Conservation (phyloP, 2,797 vertebrate genomes). For the Coreius guichenoti region DNA sequence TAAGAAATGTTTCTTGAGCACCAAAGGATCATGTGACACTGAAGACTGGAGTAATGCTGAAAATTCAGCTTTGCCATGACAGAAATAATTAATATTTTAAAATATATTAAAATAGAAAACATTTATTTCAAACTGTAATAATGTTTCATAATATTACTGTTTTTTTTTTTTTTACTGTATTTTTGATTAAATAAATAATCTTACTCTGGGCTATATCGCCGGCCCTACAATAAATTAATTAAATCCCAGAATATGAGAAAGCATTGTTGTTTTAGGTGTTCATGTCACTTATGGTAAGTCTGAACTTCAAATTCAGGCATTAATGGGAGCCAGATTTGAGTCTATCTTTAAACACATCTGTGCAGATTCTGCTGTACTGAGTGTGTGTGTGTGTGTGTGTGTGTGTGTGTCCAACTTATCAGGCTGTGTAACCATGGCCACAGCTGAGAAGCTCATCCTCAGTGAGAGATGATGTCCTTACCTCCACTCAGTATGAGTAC, state of each 20-base stretch:
- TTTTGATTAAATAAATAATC: not conserved
- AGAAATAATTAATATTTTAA: not conserved
- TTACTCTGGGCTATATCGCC: not conserved
- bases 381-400: not conserved
- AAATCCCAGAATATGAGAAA: not conserved
- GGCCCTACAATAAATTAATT: not conserved
- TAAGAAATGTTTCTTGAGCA: not conserved
- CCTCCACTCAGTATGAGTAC: slow-evolving; percentile 14
- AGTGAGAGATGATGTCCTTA: slow-evolving; percentile 20
- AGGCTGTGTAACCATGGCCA: slow-evolving; percentile 32
- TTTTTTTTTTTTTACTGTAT: not conserved
- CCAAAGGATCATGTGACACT: not conserved
- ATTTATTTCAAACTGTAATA: not conserved
- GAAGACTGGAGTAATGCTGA: not conserved
- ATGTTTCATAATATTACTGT: not conserved
- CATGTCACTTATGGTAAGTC: not conserved
- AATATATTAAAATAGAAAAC: not conserved
- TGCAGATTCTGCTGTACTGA: not conserved
- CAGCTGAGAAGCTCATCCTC: slow-evolving; percentile 29
- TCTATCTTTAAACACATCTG: slow-evolving; percentile 17
- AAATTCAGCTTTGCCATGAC: not conserved
- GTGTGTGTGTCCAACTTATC: not conserved
- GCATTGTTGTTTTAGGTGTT: not conserved
- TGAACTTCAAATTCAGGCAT: not conserved
- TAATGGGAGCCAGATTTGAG: not conserved